Evolutionary conservation across 2,113 vertebrate species (phyloP), one percentile per base, ranked within the genome.

Genomic region (Melanerpes formicivorus): DNA sequence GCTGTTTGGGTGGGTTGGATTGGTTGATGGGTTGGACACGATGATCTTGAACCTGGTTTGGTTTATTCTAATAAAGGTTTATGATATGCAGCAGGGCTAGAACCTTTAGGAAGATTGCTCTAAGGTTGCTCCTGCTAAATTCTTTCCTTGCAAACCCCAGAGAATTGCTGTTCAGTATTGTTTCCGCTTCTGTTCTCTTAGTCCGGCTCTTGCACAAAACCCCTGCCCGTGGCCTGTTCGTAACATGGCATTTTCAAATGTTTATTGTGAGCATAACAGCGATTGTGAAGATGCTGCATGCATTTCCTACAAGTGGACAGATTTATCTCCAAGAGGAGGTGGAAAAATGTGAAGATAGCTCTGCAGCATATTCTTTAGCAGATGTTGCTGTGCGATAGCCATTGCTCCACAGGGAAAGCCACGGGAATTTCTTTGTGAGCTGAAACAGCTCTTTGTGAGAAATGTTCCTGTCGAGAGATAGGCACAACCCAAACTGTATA

Each of bases 331-430:
- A 60, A n/a, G n/a, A 78, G 63, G 83, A 81, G 69, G 44, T 48
- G 8, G 16, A 58, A 80, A 77, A 93, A 86, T 81, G 80, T 46
- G 18, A 94, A 89, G 82, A 88, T 70, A 67, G 29, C 40, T 95
- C 79, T 91, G 66, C 52, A 87, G 44, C 34, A 74, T 77, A 70
- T 78, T 93, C 37, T 6, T 95, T 89, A 87, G 92, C 92, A 97
- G 95, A 95, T 93, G 92, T 95, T 97, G 78, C 90, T 90, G 6
- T 87, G 80, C 91, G 89, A 91, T 95, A 90, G 42, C 5, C 65
- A 73, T 85, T 66, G 65, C 88, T 88, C 95, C 89, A 87, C 6
- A 59, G 93, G 93, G 93, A 95, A 96, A 95, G 32, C 34, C 72
- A 72, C 58, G 64, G 94, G 94, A 96, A 93, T 94, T 22, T 82